Base-by-base conservation (phyloP, 2,888 invertebrate genomes). In the Sminthurides aquaticus region DNA sequence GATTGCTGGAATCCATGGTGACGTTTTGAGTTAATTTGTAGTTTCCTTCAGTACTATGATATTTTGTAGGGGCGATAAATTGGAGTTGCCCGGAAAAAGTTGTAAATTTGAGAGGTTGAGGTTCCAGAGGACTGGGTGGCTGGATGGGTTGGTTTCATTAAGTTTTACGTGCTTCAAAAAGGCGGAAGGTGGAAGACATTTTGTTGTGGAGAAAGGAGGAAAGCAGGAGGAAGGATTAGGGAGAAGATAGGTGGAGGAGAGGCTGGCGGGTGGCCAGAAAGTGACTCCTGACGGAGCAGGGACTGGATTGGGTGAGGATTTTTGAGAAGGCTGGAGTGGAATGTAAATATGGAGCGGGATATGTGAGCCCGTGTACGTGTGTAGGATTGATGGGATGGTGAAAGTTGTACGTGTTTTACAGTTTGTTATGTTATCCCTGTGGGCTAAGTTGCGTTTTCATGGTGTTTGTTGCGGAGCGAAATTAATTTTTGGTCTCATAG, bases 401-500 rank as follows among this genome's bases (percentile, higher is more conserved):
- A 34, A 34, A 34, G 8, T 34, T 34, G 43, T 34, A 34, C 43
- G 43, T 34, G 43, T 34, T 34, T 34, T 34, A 34, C 43, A 34
- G 43, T 34, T 34, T 34, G 43, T 34, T 34, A 34, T 34, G 43
- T 15, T 34, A 34, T n/a, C 43, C 43, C 43, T 34, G 43, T 15
- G 43, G 43, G 43, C 43, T 34, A 34, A 34, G 8, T 34, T 34
- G 43, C 5, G 8, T 34, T 34, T 34, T 34, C 43, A 34, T 34
- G 43, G 43, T 15, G 43, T 34, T 34, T 34, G 52, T 22, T 52
- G 52, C 52, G 18, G 8, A 5, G 18, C 20, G 52, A 52, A 52
- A 52, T 52, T 52, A 52, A 52, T 52, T 52, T 52, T 20, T 20
- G 15, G 52, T 5, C 22, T 52, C 20, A 52, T 52, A 52, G 52